These are phyloP conservation scores for Heteractis magnifica DNA, from an alignment of 92 coral and sea anemone genomes.

Conservation along the genomic window DNA sequence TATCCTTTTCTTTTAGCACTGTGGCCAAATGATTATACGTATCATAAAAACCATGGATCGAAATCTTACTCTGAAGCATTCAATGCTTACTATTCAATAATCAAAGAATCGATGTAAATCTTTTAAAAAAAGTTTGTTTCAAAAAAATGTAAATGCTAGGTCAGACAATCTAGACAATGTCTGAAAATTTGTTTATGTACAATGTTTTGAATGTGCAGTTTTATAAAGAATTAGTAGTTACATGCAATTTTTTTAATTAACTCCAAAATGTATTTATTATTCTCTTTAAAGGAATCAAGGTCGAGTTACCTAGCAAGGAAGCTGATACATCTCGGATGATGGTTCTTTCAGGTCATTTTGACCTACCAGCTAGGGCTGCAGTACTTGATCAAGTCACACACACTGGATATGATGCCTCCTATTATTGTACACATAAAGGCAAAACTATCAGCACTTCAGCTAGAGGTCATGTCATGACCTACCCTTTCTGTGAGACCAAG, in stretches of 20 bases:
- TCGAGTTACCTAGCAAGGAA: slow-evolving; percentile 34
- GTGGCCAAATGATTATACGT: too few species aligned
- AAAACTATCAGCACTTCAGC: slow-evolving; percentile 38
- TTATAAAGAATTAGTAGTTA: too few species aligned
- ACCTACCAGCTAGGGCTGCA: slow-evolving; percentile 40
- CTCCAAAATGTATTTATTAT: too few species aligned
- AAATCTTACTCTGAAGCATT: neutral
- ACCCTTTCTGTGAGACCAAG: slow-evolving; percentile 38
- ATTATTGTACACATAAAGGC: slow-evolving; percentile 15
- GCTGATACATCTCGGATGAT: slow-evolving; percentile 18
- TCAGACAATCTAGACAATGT: neutral
- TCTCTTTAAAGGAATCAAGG: slow-evolving; percentile 26
- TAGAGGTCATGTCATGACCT: slow-evolving; percentile 63
- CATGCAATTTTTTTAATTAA: too few species aligned
- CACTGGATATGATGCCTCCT: slow-evolving; percentile 48
- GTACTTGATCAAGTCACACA: slow-evolving; percentile 41
- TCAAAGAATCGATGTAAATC: too few species aligned
- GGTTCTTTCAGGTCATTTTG: slow-evolving; percentile 57
- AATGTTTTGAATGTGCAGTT: too few species aligned
- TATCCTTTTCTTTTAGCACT: too few species aligned
- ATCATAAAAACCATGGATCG: too few species aligned
- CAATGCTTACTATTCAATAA: too few species aligned
- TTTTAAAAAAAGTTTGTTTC: too few species aligned
- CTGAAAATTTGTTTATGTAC: too few species aligned
- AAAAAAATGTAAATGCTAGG: too few species aligned